These are phyloP conservation scores for Syrphus vitripennis DNA, from an alignment of 2,888 invertebrate species.

Conservation along the genomic window DNA sequence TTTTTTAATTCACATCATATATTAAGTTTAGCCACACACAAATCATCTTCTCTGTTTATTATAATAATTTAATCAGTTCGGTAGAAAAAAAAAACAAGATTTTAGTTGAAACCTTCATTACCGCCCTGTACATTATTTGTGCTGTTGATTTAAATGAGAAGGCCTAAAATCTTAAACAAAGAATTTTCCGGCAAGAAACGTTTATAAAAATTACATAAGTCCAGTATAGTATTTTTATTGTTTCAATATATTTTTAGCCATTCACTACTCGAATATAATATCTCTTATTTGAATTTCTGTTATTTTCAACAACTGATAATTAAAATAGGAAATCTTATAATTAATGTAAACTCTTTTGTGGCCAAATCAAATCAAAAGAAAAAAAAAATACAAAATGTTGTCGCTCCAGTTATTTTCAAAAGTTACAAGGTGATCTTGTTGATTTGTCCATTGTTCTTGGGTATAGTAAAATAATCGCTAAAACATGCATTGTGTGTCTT, in stretches of 20 bases:
- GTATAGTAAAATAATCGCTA: neutral
- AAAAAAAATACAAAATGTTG: neutral
- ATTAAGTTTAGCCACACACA: neutral
- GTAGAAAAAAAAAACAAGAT: neutral
- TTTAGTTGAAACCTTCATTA: neutral
- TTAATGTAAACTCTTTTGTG: neutral
- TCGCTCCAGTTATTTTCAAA: neutral
- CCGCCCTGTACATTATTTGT: neutral
- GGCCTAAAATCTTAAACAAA: neutral
- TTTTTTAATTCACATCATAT: neutral
- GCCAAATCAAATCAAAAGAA: neutral
- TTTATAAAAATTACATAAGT: neutral
- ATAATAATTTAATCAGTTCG: neutral
- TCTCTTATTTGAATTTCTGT: neutral
- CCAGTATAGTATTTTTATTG: neutral
- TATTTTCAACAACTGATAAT: neutral
- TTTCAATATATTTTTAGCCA: neutral
- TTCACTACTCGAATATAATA: too few species aligned
- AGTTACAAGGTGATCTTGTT: conserved; percentile 13
- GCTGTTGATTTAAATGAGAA: neutral
- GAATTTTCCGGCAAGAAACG: neutral
- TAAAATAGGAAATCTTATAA: neutral
- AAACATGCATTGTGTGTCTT: neutral
- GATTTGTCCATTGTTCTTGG: neutral
- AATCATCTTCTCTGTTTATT: too few species aligned